Percentiles rank a stretch among this genome's conserved stretches.
These are phyloP conservation scores for Onthophagus taurus DNA, from an alignment of 1,140 invertebrate genomes.

Conservation along the genomic window DNA sequence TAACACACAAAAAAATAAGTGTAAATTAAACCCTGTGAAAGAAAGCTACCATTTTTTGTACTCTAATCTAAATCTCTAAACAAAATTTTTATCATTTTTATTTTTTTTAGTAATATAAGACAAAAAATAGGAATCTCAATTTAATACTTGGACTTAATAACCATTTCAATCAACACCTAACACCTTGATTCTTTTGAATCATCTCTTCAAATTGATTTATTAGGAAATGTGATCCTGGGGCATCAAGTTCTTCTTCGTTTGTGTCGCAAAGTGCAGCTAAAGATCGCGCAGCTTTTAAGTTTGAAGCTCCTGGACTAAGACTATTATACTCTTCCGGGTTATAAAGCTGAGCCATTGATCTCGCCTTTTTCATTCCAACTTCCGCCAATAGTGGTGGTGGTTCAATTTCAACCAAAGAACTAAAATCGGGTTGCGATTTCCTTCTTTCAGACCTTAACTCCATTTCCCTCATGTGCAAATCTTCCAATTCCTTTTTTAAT, in stretches of 20 bases:
- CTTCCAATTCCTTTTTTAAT: slow-evolving; percentile 31
- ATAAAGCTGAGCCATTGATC: slow-evolving; percentile 30
- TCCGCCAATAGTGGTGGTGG: slow-evolving; percentile 5
- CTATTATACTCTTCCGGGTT: slow-evolving; percentile 22
- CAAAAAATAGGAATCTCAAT: not conserved
- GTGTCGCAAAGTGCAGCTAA: slow-evolving; percentile 33
- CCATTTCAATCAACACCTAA: slow-evolving; percentile 6
- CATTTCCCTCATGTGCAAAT: slow-evolving; percentile 29
- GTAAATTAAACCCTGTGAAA: no score
- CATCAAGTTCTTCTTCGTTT: slow-evolving; percentile 26
- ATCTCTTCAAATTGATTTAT: slow-evolving; percentile 21
- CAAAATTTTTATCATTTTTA: no score
- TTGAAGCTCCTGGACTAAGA: slow-evolving; percentile 20
- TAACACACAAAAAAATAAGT: no score
- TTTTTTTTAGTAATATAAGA: not conserved
- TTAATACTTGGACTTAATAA: not conserved
- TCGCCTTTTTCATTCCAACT: slow-evolving; percentile 23
- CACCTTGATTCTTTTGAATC: slow-evolving; percentile 21
- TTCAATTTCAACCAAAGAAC: slow-evolving; percentile 21
- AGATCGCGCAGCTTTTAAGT: slow-evolving; percentile 30
- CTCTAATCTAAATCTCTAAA: no score
- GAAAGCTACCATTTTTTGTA: no score
- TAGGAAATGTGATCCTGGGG: slow-evolving; percentile 22
- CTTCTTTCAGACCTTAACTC: slow-evolving; percentile 29
- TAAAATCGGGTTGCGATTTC: slow-evolving; percentile 32